Base-by-base conservation (phyloP, 2,888 invertebrate genomes). In the Penaeus monodon region DNA sequence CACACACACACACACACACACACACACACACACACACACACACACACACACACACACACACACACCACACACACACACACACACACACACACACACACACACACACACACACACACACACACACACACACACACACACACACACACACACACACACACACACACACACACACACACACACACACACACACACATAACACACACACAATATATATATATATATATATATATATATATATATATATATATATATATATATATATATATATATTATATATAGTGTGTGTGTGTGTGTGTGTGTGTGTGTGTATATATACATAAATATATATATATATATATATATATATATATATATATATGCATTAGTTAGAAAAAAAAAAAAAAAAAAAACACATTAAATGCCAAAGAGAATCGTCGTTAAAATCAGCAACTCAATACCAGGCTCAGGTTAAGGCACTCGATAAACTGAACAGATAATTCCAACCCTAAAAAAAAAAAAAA, bases 1-100 rank as follows among this genome's bases (percentile, higher is more conserved):
- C 70, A 70, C 70, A n/a, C 66, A 65, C 65, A 65, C 65, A 65
- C 70, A 70, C 70, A 70, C 70, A 70, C 3, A 70, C 70, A n/a
- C n/a, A 70, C 14, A 70, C n/a, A n/a, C 22, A 70, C 27, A 70
- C 70, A 17, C 70, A 70, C 70, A 70, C 70, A 7, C 66, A 66
- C 66, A 66, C 14, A 66, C 66, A 66, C 66, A 66, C 66, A 66
- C 66, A 66, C 66, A 66, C 66, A 66, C 20, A 66, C 70, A 70
- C 24, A 70, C 70, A 70, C n/a, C n/a, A 70, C 70, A 70, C 6
- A 70, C n/a, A 70, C 70, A 70, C 70, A 70, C 20, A 22, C 4
- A 44, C 3, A 76, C 6, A 57, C 70, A 70, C 6, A 70, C n/a
- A 70, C 70, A 70, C 70, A 70, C 20, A 22, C 4, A 44, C 3